Percentiles rank a stretch among this genome's conserved stretches.
These are phyloP conservation scores for Adelosebastes latens DNA, from an alignment of 2,797 vertebrate species.

Conservation along the genomic window DNA sequence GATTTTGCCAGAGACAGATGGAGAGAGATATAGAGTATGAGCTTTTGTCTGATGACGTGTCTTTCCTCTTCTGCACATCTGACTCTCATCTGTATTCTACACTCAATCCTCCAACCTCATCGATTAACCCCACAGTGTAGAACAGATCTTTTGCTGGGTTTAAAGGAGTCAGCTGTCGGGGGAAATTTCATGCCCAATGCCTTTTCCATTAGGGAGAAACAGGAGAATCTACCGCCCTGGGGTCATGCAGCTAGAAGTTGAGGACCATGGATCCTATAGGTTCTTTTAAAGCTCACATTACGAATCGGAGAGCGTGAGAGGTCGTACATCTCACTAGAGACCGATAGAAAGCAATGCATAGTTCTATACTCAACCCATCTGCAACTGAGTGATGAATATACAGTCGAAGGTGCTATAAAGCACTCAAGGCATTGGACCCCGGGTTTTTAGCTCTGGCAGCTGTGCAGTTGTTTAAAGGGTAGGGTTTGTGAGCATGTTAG, in stretches of 20 bases:
- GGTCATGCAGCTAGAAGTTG: conserved; percentile 38
- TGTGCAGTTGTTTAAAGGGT: conserved; percentile 6
- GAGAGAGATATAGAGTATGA: background rate
- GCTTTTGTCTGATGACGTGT: background rate
- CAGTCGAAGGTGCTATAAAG: background rate
- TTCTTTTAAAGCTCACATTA: conserved; percentile 34
- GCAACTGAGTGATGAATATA: conserved; percentile 16
- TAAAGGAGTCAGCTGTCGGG: conserved; percentile 66
- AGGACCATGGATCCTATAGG: conserved; percentile 45
- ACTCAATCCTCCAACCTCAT: conserved; percentile 40
- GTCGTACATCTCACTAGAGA: conserved; percentile 19
- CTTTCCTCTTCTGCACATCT: conserved; percentile 1
- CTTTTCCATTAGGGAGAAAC: conserved; percentile 75
- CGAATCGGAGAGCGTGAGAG: conserved; percentile 30
- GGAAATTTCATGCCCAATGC: conserved; percentile 78
- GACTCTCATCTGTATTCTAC: conserved; percentile 62
- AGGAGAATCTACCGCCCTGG: conserved; percentile 43
- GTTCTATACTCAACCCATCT: background rate
- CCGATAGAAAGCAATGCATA: background rate
- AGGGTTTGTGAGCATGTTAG: conserved; percentile 23
- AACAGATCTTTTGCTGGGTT: conserved; percentile 51
- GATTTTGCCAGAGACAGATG: background rate
- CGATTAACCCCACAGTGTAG: conserved; percentile 63
- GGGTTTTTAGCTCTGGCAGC: background rate
- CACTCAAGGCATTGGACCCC: background rate